Base-by-base conservation (phyloP, 2,888 invertebrate genomes). In the Plebejus melissa region DNA sequence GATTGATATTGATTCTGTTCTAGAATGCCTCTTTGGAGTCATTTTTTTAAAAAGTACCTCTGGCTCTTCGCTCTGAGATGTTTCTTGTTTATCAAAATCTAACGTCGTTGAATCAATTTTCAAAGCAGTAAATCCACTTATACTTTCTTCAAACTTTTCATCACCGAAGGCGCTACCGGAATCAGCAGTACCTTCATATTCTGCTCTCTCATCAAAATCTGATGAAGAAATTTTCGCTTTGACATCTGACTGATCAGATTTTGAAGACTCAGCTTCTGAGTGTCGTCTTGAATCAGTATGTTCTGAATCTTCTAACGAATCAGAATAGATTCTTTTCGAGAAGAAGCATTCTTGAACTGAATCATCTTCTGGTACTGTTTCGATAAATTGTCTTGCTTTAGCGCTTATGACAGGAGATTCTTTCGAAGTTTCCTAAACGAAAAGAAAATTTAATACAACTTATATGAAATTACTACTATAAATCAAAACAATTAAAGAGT, bases 331-430 rank as follows among this genome's bases (percentile, higher is more conserved):
- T 32, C 94, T 87, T 81, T 94, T 94, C 0, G 94, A 94, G 79
- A 94, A 94, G 84, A 94, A 94, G 76, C 94, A 94, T 84, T 94
- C 94, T 82, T 94, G 94, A 7, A 94, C 94, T 5, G 94, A 94
- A 80, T 94, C 94, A 81, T 94, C 94, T 85, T 94, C 94, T 5
- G 94, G 94, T n/a, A 94, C 94, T 7, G 94, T 94, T 82, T 94
- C 94, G 78, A 94, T 94, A 78, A 94, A 94, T 77, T 94, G 94
- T 1, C 94, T 87, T 28, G 94, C 94, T 81, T 94, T 94, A 13
- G 94, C 93, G 80, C 94, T 94, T 57, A 94, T 94, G 0, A 93
- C 90, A 69, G 93, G 93, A 1, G 93, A 93, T 79, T 93, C 94
- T 83, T 93, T 94, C 32, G 89, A 87, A 54, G 88, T 87, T 36